Percentiles rank a stretch among this genome's conserved stretches.
Conservation (phyloP, 2,113 vertebrate genomes). For the Pristiophorus japonicus region DNA sequence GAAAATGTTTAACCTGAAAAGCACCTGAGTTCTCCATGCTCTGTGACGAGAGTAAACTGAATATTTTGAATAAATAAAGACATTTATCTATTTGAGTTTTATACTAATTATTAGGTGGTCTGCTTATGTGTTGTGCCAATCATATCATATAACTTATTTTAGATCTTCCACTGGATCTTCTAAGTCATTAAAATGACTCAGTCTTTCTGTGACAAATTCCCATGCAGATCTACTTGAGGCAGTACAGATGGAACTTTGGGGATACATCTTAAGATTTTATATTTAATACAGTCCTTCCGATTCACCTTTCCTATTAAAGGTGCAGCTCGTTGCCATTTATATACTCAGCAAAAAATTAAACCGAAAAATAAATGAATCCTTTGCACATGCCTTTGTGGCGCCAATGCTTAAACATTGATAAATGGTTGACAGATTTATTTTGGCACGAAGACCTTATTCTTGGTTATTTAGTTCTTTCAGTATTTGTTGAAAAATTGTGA, state of each 20-base stretch:
- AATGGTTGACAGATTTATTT: conserved; percentile 31
- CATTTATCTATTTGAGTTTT: not conserved
- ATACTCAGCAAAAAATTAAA: not conserved
- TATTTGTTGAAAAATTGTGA: conserved; percentile 28
- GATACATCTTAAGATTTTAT: not conserved
- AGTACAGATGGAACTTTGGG: not conserved
- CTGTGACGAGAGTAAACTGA: not conserved
- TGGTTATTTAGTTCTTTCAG: conserved; percentile 28
- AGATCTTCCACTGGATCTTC: not conserved
- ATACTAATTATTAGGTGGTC: not conserved
- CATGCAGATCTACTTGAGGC: too few species aligned
- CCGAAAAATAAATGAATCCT: conserved; percentile 21
- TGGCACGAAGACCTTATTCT: conserved; percentile 18
- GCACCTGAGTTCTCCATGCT: not conserved
- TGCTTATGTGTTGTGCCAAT: not conserved
- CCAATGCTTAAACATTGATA: conserved; percentile 28
- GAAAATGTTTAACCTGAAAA: not conserved
- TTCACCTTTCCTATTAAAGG: conserved; percentile 3
- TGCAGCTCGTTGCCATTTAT: conserved; percentile 11
- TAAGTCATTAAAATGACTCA: not conserved
- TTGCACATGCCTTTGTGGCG: conserved; percentile 21
- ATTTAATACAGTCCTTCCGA: not conserved
- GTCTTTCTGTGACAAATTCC: not conserved
- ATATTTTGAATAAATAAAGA: not conserved
- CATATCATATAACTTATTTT: not conserved